Evolutionary conservation across 2,888 invertebrate species (phyloP).

Genomic region (Calephelis perditalis): DNA sequence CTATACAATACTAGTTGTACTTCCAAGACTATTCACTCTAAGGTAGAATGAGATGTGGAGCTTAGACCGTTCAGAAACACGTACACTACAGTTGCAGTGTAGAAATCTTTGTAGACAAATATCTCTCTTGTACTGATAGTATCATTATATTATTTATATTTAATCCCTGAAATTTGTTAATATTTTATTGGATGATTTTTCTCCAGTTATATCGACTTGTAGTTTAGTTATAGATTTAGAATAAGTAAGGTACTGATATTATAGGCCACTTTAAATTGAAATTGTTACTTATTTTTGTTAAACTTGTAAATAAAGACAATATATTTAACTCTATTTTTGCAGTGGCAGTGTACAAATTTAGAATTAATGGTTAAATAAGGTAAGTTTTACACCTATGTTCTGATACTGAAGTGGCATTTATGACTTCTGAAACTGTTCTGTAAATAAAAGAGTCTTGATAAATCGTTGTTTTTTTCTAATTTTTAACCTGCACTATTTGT

Average conservation of each 20-base stretch:
- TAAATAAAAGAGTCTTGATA: slow-evolving; percentile 38
- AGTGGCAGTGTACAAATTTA: slow-evolving; percentile 53
- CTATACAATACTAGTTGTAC: too few species aligned
- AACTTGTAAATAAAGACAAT: slow-evolving; percentile 39
- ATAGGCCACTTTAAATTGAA: slow-evolving; percentile 19
- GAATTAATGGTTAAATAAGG: slow-evolving; percentile 35
- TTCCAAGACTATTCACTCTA: too few species aligned
- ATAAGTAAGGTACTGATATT: slow-evolving; percentile 11
- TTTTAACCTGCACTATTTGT: slow-evolving; percentile 15
- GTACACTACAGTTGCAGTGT: too few species aligned
- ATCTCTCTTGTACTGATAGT: neutral
- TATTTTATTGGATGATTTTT: slow-evolving; percentile 5
- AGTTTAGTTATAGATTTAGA: neutral
- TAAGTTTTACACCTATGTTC: slow-evolving; percentile 61
- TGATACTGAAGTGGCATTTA: slow-evolving; percentile 57
- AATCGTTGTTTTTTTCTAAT: slow-evolving; percentile 33
- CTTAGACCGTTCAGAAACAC: too few species aligned
- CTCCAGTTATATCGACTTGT: neutral
- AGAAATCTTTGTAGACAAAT: neutral
- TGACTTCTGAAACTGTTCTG: slow-evolving; percentile 58
- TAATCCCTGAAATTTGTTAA: neutral
- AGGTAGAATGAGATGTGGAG: too few species aligned
- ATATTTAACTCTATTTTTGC: slow-evolving; percentile 38
- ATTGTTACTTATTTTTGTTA: slow-evolving; percentile 37
- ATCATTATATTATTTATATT: neutral